These are phyloP conservation scores for Drosophila bipectinata DNA, from an alignment of 1,140 invertebrate species.

Conservation along the genomic window DNA sequence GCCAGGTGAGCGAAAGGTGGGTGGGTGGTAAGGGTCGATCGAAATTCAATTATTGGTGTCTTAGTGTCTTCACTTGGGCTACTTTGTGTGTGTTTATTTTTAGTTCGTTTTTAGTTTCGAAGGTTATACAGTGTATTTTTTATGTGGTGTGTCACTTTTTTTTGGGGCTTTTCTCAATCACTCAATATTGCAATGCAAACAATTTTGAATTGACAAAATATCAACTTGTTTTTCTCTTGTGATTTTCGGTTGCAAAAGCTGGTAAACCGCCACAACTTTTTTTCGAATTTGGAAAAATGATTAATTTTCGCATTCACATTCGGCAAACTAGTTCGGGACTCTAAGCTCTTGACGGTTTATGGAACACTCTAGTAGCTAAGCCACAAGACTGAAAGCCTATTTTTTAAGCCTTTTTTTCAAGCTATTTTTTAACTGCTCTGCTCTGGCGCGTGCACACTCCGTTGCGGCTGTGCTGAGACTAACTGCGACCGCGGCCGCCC, in stretches of 20 bases:
- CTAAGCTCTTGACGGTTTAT: constrained; percentile 39
- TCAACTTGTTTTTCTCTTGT: constrained; percentile 25
- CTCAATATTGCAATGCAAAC: constrained; percentile 16
- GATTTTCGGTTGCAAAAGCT: constrained; percentile 19
- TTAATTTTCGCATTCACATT: constrained; percentile 41
- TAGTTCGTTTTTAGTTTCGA: constrained; percentile 42
- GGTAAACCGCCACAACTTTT: constrained; percentile 37
- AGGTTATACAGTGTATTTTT: constrained; percentile 21
- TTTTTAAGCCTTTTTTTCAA: constrained; percentile 1
- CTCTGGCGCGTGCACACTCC: constrained; percentile 81
- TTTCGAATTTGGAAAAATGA: constrained; percentile 32
- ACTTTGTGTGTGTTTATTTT: constrained; percentile 39
- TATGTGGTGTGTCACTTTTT: constrained; percentile 15
- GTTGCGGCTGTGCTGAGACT: constrained; percentile 83
- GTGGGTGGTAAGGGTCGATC: constrained; percentile 17
- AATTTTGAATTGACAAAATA: constrained; percentile 42
- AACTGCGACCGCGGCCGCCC: constrained; percentile 73
- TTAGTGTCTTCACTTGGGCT: constrained; percentile 38
- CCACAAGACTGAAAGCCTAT: constrained; percentile 8
- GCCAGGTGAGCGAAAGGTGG: constrained; percentile 23
- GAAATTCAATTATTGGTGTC: constrained; percentile 29
- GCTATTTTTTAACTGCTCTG: constrained; percentile 36
- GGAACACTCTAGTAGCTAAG: constrained; percentile 13
- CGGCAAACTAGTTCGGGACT: constrained; percentile 36
- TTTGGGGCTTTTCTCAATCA: constrained; percentile 21